phyloP scores from a whole-genome alignment of 92 coral and sea anemone genomes.

The Phenganax marumi region DNA sequence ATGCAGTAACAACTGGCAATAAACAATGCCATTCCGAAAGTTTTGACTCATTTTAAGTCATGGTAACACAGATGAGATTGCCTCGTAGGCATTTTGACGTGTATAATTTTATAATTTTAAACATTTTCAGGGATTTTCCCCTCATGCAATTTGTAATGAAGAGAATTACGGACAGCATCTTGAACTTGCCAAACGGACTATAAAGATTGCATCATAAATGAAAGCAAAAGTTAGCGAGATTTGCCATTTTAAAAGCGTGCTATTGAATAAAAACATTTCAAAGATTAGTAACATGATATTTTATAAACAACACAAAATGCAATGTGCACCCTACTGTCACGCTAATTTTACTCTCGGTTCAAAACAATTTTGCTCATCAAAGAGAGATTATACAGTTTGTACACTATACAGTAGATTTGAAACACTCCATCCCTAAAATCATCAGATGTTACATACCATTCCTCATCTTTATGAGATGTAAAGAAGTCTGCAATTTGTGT shows the following conservation, averaged over 20 bases:
- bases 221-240: neutral
- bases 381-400: too few species aligned
- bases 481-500: conserved; percentile 95
- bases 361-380: too few species aligned
- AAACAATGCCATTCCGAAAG: neutral
- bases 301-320: neutral
- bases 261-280: neutral
- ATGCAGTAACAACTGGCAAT: conserved; percentile 34
- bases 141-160: conserved; percentile 28
- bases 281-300: neutral
- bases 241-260: neutral
- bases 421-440: too few species aligned
- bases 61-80: conserved; percentile 1
- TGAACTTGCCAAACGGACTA: conserved; percentile 2
- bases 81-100: neutral
- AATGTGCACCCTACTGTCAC: neutral
- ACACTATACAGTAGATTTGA: too few species aligned
- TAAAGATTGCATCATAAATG: conserved; percentile 6
- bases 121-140: conserved; percentile 32
- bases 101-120: neutral
- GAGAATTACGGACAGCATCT: neutral
- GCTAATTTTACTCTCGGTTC: too few species aligned
- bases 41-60: neutral
- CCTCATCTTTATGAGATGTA: conserved; percentile 89
- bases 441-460: conserved; percentile 70